Evolutionary conservation across 2,797 vertebrate genomes (phyloP).

Genomic region (Molossus molossus): DNA sequence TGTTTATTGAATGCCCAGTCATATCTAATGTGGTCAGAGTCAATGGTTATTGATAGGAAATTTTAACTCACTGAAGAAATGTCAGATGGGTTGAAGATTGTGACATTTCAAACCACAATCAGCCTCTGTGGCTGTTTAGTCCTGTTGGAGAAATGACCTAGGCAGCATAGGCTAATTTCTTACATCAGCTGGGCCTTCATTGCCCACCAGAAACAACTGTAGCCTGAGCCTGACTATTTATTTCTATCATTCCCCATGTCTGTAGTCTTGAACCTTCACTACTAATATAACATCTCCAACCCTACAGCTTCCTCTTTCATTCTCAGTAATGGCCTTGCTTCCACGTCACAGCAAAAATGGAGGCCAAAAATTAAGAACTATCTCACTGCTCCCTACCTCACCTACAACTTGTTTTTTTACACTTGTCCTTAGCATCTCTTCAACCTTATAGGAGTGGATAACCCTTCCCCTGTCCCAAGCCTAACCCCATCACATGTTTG

Average conservation of each 20-base stretch:
- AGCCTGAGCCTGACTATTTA: not conserved
- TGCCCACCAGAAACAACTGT: not conserved
- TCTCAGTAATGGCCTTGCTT: not conserved
- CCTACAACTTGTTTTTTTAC: not conserved
- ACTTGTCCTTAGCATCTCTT: not conserved
- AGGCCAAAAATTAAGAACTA: conserved; percentile 37
- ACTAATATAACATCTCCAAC: not conserved
- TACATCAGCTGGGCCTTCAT: not conserved
- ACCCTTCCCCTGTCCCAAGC: not conserved
- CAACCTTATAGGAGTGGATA: not conserved
- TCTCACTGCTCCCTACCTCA: not conserved
- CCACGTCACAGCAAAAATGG: not conserved
- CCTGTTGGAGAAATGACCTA: not conserved
- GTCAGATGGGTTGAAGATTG: not conserved
- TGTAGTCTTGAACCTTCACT: not conserved
- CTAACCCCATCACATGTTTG: not conserved
- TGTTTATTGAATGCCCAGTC: not conserved
- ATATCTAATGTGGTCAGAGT: not conserved
- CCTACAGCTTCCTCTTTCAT: not conserved
- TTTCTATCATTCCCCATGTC: not conserved
- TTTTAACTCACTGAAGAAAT: not conserved
- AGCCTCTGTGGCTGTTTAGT: not conserved
- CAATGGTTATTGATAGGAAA: not conserved
- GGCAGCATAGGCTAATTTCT: not conserved
- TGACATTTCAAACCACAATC: not conserved